These are phyloP conservation scores for Parelbella ahira DNA, from an alignment of 2,888 invertebrate genomes.

Conservation along the genomic window DNA sequence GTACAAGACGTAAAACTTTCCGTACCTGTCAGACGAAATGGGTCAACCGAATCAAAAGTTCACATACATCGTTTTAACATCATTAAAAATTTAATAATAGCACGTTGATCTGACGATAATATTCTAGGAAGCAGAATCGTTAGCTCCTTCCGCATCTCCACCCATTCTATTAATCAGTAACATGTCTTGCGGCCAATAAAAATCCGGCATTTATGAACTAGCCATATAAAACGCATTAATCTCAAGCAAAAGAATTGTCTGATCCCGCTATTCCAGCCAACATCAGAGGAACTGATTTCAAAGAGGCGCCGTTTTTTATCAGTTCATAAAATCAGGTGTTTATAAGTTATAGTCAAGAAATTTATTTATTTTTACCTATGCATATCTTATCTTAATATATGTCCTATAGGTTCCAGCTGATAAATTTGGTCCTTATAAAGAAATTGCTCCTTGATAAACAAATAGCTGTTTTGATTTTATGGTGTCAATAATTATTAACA, in stretches of 20 bases:
- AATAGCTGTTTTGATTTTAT: too few species aligned
- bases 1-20: conserved; percentile 31
- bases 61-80: conserved; percentile 26
- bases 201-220: conserved; percentile 71
- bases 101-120: conserved; percentile 21
- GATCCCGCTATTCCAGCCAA: conserved; percentile 43
- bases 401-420: too few species aligned
- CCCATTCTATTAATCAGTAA: conserved; percentile 77
- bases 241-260: conserved; percentile 59
- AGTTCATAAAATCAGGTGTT: conserved; percentile 68
- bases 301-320: conserved; percentile 70
- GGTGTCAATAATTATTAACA: too few species aligned
- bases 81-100: conserved; percentile 26
- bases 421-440: too few species aligned
- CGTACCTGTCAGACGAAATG: conserved; percentile 14
- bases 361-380: too few species aligned
- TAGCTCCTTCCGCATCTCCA: conserved; percentile 67
- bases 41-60: conserved; percentile 13
- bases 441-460: too few species aligned
- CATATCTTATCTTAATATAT: too few species aligned
- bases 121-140: conserved; percentile 64
- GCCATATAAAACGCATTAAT: conserved; percentile 72
- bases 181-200: conserved; percentile 72
- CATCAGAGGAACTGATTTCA: conserved; percentile 73
- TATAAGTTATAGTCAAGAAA: too few species aligned